Conservation (phyloP, 1,140 invertebrate species). For the Adoxophyes honmai region DNA sequence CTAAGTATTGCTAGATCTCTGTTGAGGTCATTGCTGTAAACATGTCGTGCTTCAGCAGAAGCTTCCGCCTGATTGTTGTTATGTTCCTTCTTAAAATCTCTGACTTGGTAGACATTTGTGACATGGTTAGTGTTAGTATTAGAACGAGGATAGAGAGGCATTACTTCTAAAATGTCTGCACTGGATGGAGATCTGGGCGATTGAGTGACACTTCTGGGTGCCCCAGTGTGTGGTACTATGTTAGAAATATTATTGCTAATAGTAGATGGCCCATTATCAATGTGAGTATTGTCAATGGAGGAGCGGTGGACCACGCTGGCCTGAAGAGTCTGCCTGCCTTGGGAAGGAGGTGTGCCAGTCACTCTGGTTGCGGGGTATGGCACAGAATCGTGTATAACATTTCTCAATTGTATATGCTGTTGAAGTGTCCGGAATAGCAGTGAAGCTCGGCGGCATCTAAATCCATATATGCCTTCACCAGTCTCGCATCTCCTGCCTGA, state of each 20-base stretch:
- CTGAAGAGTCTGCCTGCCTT: constrained; percentile 61
- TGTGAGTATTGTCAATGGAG: constrained; percentile 62
- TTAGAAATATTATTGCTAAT: constrained; percentile 41
- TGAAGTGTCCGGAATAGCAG: constrained; percentile 94
- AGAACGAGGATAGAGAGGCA: constrained; percentile 65
- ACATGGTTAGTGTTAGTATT: constrained; percentile 56
- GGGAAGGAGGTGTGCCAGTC: constrained; percentile 57
- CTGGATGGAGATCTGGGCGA: constrained; percentile 77
- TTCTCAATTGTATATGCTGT: constrained; percentile 85
- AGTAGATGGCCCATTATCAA: constrained; percentile 30
- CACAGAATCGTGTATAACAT: constrained; percentile 77
- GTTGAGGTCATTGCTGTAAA: constrained; percentile 66
- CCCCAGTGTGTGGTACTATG: constrained; percentile 35
- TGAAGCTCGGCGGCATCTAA: constrained; percentile 93
- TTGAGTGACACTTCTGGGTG: constrained; percentile 49
- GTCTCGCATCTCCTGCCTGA: constrained; percentile 91
- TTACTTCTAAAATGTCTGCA: constrained; percentile 74
- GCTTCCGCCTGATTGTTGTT: constrained; percentile 71
- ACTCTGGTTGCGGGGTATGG: constrained; percentile 74
- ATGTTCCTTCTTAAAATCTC: constrained; percentile 71
- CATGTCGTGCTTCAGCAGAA: constrained; percentile 44
- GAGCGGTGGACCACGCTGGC: constrained; percentile 64
- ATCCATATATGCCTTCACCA: constrained; percentile 95
- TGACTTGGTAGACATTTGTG: constrained; percentile 73
- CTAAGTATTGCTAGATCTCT: constrained; percentile 66